Conservation (phyloP, 2,113 vertebrate genomes). For the Pristiophorus japonicus region DNA sequence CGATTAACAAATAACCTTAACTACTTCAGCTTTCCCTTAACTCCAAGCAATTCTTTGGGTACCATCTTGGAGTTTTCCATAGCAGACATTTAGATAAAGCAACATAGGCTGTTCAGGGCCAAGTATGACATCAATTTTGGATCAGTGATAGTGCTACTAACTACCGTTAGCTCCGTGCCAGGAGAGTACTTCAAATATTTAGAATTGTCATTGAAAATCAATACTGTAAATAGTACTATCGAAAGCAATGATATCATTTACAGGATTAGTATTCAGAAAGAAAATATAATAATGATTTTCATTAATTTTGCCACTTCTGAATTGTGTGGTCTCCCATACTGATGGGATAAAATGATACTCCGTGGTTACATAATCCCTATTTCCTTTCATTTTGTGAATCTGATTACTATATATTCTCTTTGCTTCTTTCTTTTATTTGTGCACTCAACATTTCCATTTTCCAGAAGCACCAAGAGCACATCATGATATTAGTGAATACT, state of each 20-base stretch:
- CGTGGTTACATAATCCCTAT: background rate
- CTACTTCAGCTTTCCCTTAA: background rate
- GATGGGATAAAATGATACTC: background rate
- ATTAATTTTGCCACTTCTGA: background rate
- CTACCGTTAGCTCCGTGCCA: background rate
- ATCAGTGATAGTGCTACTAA: background rate
- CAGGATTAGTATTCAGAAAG: slow-evolving; percentile 24
- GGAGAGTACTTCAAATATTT: slow-evolving; percentile 15
- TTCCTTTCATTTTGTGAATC: background rate
- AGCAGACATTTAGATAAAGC: background rate
- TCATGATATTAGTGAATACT: background rate
- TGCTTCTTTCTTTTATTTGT: background rate
- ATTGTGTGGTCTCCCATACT: too few species aligned
- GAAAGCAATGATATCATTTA: slow-evolving; percentile 32
- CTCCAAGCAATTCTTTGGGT: background rate
- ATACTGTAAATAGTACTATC: slow-evolving; percentile 15
- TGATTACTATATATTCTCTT: background rate
- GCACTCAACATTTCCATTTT: background rate
- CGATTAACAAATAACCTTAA: background rate
- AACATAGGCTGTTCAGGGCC: background rate
- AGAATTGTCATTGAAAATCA: slow-evolving; percentile 27
- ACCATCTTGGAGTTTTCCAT: background rate
- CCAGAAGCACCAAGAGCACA: background rate
- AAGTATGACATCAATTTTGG: background rate
- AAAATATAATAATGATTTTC: slow-evolving; percentile 17